Conservation (phyloP, 2,113 vertebrate genomes). For the Siniperca knerii region DNA sequence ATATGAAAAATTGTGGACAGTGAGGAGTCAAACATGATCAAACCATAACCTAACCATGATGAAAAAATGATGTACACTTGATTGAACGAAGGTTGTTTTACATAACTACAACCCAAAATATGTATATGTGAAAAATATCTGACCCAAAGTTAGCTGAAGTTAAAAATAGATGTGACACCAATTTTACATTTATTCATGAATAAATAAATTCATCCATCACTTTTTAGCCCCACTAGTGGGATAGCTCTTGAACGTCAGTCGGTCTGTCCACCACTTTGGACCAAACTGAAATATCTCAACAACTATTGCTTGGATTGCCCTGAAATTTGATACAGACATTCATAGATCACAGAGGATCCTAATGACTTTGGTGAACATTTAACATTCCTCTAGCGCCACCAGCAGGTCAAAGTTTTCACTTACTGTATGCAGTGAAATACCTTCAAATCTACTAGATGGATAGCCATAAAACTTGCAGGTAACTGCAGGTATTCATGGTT, state of each 20-base stretch:
- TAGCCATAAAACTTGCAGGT: too few relatives aligned
- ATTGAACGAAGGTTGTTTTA: too few relatives aligned
- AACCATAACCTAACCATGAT: neutral
- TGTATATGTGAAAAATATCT: neutral
- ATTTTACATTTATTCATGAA: neutral
- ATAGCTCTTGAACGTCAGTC: too few relatives aligned
- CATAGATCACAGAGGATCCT: neutral
- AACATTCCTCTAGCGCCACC: neutral
- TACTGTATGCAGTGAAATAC: too few relatives aligned
- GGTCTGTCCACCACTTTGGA: too few relatives aligned
- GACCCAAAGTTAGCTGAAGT: neutral
- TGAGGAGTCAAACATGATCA: neutral
- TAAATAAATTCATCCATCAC: too few relatives aligned
- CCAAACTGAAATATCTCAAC: neutral
- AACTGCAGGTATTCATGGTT: too few relatives aligned
- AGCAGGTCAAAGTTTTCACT: too few relatives aligned
- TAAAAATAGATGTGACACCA: neutral
- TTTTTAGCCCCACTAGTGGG: too few relatives aligned
- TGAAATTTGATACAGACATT: neutral
- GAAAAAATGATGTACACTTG: neutral
- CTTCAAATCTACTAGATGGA: too few relatives aligned
- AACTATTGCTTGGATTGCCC: neutral
- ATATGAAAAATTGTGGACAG: neutral
- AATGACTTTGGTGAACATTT: neutral
- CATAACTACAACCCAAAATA: neutral